Base-by-base conservation (phyloP, 2,113 vertebrate genomes). In the Propithecus coquereli region DNA sequence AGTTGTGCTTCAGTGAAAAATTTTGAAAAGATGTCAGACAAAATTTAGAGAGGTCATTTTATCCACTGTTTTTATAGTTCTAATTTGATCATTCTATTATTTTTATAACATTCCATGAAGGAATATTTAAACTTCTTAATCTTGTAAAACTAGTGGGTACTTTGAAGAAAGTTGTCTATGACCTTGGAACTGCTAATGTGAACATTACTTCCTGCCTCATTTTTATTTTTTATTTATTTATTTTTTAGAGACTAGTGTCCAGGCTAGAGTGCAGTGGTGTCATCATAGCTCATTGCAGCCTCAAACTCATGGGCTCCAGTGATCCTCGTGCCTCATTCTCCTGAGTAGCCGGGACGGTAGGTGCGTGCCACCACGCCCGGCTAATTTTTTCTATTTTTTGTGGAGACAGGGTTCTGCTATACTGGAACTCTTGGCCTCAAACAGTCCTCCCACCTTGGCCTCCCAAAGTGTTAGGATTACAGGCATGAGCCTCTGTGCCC, bases 111-210 rank as follows among this genome's bases (percentile, higher is more conserved):
- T 86, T 57, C 52, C 22, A 68, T 6, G 91, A 82, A 76, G 50
- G 34, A 81, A 91, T 96, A 37, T 81, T 81, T 87, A 82, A 40
- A 30, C 66, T 81, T 91, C 27, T 88, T 92, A 92, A 66, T 89
- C 27, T 82, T 82, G 66, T 30, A 87, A 43, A 96, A 52, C 40
- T 65, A 16, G 68, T 87, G 59, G 30, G 13, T 91, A 66, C 47
- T 27, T 59, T 82, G 68, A 40, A 83, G 66, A 91, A 94, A 91
- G n/a, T 68, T 68, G 11, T 73, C 30, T 82, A 47, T 86, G n/a
- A 90, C 25, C 54, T 65, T 5, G 43, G 81, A 91, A 74, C 68
- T 94, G 59, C 74, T 82, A 68, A 82, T 82, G 61, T 43, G 70
- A 68, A 52, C 37, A 50, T 50, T 74, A 68, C 30, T 81, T 61